Conservation (phyloP, 1,140 invertebrate species). For the Eurosta solidaginis region DNA sequence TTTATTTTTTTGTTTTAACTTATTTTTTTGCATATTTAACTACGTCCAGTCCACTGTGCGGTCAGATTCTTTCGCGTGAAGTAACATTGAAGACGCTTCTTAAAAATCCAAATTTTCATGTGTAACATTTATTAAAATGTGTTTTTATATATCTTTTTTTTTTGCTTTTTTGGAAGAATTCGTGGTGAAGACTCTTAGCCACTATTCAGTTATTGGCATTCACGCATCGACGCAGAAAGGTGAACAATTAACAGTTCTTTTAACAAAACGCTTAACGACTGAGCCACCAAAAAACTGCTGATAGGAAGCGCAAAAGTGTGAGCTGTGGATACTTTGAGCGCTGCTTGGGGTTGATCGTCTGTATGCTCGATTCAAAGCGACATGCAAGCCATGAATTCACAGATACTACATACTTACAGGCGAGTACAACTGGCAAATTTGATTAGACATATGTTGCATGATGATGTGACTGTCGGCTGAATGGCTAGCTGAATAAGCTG, state of each 20-base stretch:
- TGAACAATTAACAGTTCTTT: constrained; percentile 30
- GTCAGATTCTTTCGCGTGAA: not conserved
- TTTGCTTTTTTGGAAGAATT: not conserved
- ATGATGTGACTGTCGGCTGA: not conserved
- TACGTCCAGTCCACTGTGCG: no score
- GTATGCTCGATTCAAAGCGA: not conserved
- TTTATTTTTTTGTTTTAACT: no score
- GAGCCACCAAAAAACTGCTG: constrained; percentile 12
- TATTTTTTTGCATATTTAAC: no score
- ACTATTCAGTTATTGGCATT: not conserved
- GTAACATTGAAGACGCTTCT: not conserved
- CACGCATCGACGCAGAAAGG: constrained; percentile 22
- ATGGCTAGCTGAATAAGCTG: not conserved
- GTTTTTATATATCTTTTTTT: not conserved
- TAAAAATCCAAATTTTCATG: not conserved
- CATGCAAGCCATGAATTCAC: not conserved
- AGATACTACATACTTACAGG: not conserved
- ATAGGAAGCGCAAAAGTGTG: not conserved
- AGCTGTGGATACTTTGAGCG: not conserved
- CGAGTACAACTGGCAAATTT: not conserved
- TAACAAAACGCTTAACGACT: constrained; percentile 6
- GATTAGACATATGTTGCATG: constrained; percentile 27
- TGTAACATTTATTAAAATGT: not conserved
- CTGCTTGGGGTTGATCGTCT: not conserved
- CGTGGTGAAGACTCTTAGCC: not conserved